phyloP scores from a whole-genome alignment of 2,113 vertebrate genomes.

The Smithornis capensis region DNA sequence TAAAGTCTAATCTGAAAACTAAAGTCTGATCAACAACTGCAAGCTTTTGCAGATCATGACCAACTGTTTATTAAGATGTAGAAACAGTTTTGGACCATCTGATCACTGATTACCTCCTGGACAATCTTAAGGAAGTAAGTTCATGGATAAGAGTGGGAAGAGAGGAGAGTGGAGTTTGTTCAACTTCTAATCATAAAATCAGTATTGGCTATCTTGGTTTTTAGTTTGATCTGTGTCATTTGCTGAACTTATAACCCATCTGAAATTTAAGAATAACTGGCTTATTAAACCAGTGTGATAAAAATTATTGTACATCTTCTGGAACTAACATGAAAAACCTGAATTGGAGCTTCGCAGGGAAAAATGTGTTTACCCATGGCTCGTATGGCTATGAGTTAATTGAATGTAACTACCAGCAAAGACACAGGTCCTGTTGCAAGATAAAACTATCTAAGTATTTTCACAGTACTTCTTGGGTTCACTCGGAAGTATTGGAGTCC shows the following conservation, averaged over 20 bases:
- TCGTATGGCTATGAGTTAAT: not conserved
- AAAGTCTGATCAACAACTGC: not conserved
- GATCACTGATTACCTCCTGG: not conserved
- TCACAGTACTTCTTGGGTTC: not conserved
- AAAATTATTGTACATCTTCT: not conserved
- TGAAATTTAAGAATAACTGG: slow-evolving; percentile 16
- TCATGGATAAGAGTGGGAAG: not conserved
- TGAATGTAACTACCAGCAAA: not conserved
- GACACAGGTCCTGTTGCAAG: not conserved
- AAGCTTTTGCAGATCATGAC: not conserved
- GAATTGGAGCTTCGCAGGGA: not conserved
- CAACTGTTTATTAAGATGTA: not conserved
- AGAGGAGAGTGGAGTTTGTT: slow-evolving; percentile 64
- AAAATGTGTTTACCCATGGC: not conserved
- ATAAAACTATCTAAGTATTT: not conserved
- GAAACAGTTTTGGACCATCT: not conserved
- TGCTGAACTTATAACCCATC: not conserved
- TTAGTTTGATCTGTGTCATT: not conserved
- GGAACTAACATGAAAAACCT: not conserved
- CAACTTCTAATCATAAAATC: not conserved
- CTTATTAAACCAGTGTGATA: slow-evolving; percentile 16
- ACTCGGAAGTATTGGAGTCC: not conserved
- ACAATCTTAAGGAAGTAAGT: not conserved
- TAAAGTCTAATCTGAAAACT: not conserved
- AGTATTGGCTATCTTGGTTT: not conserved